Conservation (phyloP, 2,888 invertebrate genomes). For the Chrysolina americana region DNA sequence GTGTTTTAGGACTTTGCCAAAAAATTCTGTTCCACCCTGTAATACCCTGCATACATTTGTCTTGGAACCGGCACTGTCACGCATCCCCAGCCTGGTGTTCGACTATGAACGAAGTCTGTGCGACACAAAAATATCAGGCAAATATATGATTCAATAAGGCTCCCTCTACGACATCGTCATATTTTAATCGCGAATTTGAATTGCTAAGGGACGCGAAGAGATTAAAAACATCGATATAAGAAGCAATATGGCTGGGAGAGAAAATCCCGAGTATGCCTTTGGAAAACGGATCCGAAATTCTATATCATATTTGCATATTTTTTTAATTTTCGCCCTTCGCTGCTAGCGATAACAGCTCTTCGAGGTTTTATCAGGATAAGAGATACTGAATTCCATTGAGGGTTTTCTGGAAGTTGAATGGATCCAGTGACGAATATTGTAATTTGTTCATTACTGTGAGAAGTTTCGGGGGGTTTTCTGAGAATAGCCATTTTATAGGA, state of each 20-base stretch:
- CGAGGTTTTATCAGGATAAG: constrained; percentile 28
- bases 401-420: not conserved
- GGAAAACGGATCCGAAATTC: constrained; percentile 38
- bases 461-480: not conserved
- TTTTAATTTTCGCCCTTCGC: constrained; percentile 35
- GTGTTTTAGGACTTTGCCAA: no score
- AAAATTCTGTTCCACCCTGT: no score
- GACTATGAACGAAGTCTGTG: not conserved
- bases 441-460: not conserved
- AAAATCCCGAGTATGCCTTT: constrained; percentile 22
- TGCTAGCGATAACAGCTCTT: constrained; percentile 20
- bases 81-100: not conserved
- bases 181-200: constrained; percentile 33
- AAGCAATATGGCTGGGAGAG: constrained; percentile 36
- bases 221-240: constrained; percentile 39
- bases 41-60: no score
- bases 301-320: constrained; percentile 43
- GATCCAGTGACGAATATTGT: not conserved
- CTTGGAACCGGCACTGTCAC: no score
- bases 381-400: constrained; percentile 13
- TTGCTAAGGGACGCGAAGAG: constrained; percentile 32
- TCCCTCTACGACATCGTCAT: not conserved
- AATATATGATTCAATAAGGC: constrained; percentile 18
- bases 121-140: not conserved
- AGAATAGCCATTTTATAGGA: no score